Percentiles rank a stretch among this genome's conserved stretches.
phyloP scores from a whole-genome alignment of 2,113 vertebrate genomes.

The Nicator chloris region DNA sequence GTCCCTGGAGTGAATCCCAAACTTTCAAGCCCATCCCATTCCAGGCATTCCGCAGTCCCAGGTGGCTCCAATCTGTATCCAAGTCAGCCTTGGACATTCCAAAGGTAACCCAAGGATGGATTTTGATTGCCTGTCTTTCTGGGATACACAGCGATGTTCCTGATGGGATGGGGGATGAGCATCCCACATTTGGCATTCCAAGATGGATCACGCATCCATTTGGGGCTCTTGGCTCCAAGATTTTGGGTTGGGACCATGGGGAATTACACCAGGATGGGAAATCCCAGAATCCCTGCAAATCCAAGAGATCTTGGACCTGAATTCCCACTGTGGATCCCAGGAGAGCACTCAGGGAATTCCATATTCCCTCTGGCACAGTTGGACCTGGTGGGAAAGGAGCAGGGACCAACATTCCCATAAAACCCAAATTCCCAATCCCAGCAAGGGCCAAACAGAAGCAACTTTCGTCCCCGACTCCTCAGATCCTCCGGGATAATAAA shows the following conservation, averaged over 20 bases:
- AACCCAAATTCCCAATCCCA: neutral
- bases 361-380: neutral
- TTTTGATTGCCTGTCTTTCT: neutral
- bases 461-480: neutral
- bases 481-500: neutral
- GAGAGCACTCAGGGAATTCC: neutral
- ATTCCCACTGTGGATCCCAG: neutral
- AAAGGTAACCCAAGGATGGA: fast-evolving
- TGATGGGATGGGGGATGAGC: fast-evolving
- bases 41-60: neutral
- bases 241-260: neutral
- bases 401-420: neutral
- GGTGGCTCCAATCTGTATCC: neutral
- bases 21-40: neutral
- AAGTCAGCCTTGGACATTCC: neutral
- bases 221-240: neutral
- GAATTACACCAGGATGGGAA: neutral
- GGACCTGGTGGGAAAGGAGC: neutral
- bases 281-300: neutral
- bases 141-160: fast-evolving
- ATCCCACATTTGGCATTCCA: neutral
- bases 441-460: neutral
- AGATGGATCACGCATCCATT: fast-evolving
- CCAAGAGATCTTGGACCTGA: fast-evolving
- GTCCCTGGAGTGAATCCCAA: neutral